Base-by-base conservation (phyloP, 2,888 invertebrate genomes). In the Cosmia pyralina region DNA sequence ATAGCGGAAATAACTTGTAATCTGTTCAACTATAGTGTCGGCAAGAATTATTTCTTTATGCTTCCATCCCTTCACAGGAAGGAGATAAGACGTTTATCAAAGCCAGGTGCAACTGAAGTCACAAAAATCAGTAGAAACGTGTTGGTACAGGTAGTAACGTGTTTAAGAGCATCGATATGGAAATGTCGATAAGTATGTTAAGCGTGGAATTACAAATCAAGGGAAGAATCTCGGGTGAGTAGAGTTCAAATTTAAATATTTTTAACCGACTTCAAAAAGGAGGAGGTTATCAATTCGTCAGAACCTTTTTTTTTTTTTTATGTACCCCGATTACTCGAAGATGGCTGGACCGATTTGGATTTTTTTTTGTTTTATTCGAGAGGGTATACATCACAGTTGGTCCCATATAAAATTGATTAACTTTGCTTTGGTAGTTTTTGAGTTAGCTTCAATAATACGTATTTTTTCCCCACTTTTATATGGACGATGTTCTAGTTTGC, bases 31-130 rank as follows among this genome's bases (percentile, higher is more conserved):
- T 34, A 59, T 71, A 66, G 17, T 57, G 41, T 65, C 17, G 62
- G 17, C 2, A 65, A 69, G 34, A 60, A 52, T 53, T 4, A 60
- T 58, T 46, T 69, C n/a, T 46, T 66, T 58, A 53, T 34, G 34
- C 53, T 50, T 19, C 19, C 46, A 64, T 64, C 44, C 66, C 44
- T 58, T 28, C 13, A 66, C 66, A 74, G 75, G 79, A 79, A 67
- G 53, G 34, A 68, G 80, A 83, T 83, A 81, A 69, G 50, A 58
- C 53, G 57, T 75, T 71, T 79, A 75, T 81, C 84, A 80, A 57
- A 83, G 69, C 84, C 81, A 80, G 84, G 81, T 81, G 81, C 48
- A 48, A 55, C 62, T 58, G 34, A 59, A 67, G 52, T 34, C 53
- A 53, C 65, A 57, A 75, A 59, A 58, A 38, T 64, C 57, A 74